Evolutionary conservation across 2,888 invertebrate genomes (phyloP).

Genomic region (Torymus auratus): DNA sequence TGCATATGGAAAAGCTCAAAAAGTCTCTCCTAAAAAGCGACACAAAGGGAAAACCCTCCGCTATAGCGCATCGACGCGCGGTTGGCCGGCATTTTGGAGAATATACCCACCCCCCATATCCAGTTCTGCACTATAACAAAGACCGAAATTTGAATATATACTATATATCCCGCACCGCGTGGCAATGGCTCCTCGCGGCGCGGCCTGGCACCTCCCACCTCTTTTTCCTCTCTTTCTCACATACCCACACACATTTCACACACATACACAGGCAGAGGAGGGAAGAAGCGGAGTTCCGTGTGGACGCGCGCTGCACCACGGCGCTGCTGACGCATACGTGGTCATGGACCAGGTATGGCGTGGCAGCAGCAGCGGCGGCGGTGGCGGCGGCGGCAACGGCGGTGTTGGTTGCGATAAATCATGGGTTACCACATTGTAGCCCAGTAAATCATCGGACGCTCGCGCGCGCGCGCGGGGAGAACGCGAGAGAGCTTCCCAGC

Average conservation of each 20-base stretch:
- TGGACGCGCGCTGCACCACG: constrained; percentile 58
- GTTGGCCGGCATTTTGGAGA: constrained; percentile 38
- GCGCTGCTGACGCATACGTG: constrained; percentile 67
- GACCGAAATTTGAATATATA: constrained; percentile 57
- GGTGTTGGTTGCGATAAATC: constrained; percentile 82
- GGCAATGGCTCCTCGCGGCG: constrained; percentile 41
- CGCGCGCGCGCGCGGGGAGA: constrained; percentile 65
- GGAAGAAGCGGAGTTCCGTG: constrained; percentile 52
- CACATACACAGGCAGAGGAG: constrained; percentile 1
- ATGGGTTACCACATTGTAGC: constrained; percentile 84
- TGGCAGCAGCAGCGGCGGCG: constrained; percentile 36
- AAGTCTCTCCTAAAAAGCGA: too few species aligned
- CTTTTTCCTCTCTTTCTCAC: constrained; percentile 5
- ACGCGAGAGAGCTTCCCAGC: constrained; percentile 77
- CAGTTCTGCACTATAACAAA: constrained; percentile 33
- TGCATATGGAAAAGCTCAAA: neutral
- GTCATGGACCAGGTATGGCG: constrained; percentile 75
- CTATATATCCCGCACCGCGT: constrained; percentile 5
- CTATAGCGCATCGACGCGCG: constrained; percentile 7
- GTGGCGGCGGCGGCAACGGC: constrained; percentile 63
- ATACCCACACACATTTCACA: neutral
- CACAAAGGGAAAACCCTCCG: too few species aligned
- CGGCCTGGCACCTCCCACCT: constrained; percentile 31
- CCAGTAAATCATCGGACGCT: constrained; percentile 81
- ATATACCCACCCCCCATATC: constrained; percentile 4